Evolutionary conservation across 2,888 invertebrate species (phyloP).

Genomic region (Amiota mariae): DNA sequence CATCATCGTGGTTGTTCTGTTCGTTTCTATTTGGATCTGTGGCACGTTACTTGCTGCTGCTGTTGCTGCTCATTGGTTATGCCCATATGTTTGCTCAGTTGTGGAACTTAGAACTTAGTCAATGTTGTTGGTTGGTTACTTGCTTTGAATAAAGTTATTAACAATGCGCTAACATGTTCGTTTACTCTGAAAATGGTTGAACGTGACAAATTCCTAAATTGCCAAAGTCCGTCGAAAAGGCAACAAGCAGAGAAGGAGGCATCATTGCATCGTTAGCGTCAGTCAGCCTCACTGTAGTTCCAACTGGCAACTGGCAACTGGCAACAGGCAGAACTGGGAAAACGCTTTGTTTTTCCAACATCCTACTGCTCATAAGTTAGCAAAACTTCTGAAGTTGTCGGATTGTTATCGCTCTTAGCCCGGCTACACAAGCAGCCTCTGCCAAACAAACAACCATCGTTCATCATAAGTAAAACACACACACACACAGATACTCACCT

Average conservation of each 20-base stretch:
- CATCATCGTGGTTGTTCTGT: conserved; percentile 15
- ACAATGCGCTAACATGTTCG: conserved; percentile 70
- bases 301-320: too few relatives aligned
- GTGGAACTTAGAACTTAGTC: not conserved
- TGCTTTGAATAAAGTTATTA: conserved; percentile 64
- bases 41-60: not conserved
- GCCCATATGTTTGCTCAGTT: conserved; percentile 8
- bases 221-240: conserved; percentile 22
- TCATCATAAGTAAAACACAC: conserved; percentile 34
- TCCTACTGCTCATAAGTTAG: conserved; percentile 28
- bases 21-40: too few relatives aligned
- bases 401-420: conserved; percentile 22
- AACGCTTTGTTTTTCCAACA: conserved; percentile 19
- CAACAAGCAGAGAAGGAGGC: conserved; percentile 31
- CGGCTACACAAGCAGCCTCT: conserved; percentile 28
- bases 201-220: conserved; percentile 70
- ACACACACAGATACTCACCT: too few relatives aligned
- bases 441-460: conserved; percentile 30
- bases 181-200: conserved; percentile 69
- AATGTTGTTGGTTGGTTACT: not conserved
- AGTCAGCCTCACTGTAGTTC: too few relatives aligned
- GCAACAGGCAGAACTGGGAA: conserved; percentile 11
- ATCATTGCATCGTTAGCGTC: too few relatives aligned
- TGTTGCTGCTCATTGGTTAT: not conserved
- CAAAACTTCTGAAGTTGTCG: conserved; percentile 35